phyloP scores from a whole-genome alignment of 2,797 vertebrate genomes.

The Pempheris klunzingeri region DNA sequence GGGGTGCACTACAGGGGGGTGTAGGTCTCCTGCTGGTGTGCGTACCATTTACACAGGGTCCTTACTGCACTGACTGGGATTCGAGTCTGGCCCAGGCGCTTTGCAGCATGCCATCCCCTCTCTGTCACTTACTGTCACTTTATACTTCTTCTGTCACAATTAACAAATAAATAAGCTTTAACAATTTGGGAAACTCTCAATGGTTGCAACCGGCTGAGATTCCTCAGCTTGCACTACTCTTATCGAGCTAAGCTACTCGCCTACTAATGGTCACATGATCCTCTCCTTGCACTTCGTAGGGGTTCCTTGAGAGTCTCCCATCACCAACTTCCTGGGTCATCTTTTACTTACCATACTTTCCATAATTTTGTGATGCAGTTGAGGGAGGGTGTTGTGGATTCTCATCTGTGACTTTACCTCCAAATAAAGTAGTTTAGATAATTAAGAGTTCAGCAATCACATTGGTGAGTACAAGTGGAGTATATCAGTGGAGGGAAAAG shows the following conservation, averaged over 20 bases:
- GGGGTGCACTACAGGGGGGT: too few species aligned
- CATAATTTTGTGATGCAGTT: background rate
- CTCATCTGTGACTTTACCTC: background rate
- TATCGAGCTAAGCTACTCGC: background rate
- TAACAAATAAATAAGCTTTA: too few species aligned
- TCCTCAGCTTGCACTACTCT: background rate
- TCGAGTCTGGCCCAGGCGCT: too few species aligned
- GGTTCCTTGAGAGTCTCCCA: background rate
- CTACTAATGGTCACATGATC: background rate
- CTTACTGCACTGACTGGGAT: too few species aligned
- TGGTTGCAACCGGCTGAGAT: background rate
- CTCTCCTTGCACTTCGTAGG: background rate
- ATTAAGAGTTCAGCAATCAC: background rate
- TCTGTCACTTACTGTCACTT: too few species aligned
- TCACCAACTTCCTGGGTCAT: background rate
- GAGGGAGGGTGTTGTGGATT: too few species aligned
- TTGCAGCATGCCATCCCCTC: too few species aligned
- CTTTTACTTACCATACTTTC: background rate
- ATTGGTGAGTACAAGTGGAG: background rate
- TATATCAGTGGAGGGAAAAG: too few species aligned
- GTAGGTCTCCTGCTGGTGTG: too few species aligned
- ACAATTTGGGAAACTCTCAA: background rate
- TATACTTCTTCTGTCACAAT: too few species aligned
- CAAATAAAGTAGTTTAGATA: background rate
- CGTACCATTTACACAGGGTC: too few species aligned